These are phyloP conservation scores for Danionella cerebrum DNA, from an alignment of 2,113 vertebrate genomes.

Conservation along the genomic window DNA sequence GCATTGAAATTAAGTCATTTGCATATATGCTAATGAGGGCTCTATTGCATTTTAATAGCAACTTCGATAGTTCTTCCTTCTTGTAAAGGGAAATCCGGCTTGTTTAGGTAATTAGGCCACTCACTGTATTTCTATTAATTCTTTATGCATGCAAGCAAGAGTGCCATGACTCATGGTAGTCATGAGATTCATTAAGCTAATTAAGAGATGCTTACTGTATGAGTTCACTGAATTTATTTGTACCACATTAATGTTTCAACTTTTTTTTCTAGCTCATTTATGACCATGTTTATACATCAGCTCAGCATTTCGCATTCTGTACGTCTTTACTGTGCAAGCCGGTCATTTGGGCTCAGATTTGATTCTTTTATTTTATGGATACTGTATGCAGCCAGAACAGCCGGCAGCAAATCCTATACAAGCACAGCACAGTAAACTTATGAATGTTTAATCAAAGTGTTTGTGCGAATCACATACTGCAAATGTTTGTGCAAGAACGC, in stretches of 20 bases:
- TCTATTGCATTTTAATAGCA: slow-evolving; percentile 53
- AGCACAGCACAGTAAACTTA: slow-evolving; percentile 29
- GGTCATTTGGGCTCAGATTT: not conserved
- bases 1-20: slow-evolving; percentile 56
- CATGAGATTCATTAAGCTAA: not conserved
- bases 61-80: slow-evolving; percentile 41
- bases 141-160: not conserved
- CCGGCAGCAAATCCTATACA: slow-evolving; percentile 38
- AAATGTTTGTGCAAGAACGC: not conserved
- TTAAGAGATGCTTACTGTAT: not conserved
- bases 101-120: slow-evolving; percentile 16
- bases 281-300: not conserved
- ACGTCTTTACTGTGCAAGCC: not conserved
- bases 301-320: not conserved
- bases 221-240: not conserved
- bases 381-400: slow-evolving; percentile 33
- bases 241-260: not conserved
- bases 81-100: slow-evolving; percentile 33
- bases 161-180: not conserved
- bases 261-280: not conserved
- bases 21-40: slow-evolving; percentile 63
- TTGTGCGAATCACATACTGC: slow-evolving; percentile 28
- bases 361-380: slow-evolving; percentile 29
- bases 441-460: slow-evolving; percentile 44
- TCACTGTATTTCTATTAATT: not conserved